phyloP scores from a whole-genome alignment of 2,113 vertebrate species.

The Aythya baeri region DNA sequence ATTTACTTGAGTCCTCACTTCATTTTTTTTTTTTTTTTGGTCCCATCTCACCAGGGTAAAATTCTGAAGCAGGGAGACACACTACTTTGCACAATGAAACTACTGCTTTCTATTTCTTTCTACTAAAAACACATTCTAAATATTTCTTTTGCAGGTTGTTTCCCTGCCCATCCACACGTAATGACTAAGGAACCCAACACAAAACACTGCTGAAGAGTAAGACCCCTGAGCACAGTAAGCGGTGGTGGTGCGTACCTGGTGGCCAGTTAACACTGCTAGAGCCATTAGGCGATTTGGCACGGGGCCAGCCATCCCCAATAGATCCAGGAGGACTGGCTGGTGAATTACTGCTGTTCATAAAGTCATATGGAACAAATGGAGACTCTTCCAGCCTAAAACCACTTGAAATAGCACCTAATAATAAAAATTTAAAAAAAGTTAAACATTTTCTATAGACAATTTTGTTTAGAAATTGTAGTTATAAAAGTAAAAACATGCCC shows the following conservation, averaged over 20 bases:
- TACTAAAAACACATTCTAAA: background rate
- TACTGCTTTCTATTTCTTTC: background rate
- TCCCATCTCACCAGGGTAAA: background rate
- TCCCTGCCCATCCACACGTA: rapidly evolving
- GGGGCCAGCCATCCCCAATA: slow-evolving; percentile 97
- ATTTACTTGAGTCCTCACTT: background rate
- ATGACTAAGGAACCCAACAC: background rate
- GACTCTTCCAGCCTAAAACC: slow-evolving; percentile 97
- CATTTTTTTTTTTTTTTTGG: background rate
- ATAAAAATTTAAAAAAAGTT: background rate
- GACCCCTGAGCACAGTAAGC: rapidly evolving
- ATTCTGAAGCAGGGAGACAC: background rate
- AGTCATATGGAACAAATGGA: slow-evolving; percentile 93
- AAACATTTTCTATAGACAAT: background rate
- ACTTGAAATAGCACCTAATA: slow-evolving; percentile 96
- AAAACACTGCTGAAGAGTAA: background rate
- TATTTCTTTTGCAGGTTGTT: rapidly evolving
- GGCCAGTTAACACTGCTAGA: slow-evolving; percentile 97
- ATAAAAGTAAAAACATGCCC: background rate
- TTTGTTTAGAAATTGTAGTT: background rate
- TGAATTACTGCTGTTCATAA: slow-evolving; percentile 91
- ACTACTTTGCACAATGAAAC: rapidly evolving
- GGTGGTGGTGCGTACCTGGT: slow-evolving; percentile 73
- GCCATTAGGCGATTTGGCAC: slow-evolving; percentile 99
- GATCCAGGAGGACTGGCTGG: slow-evolving; percentile 97